These are phyloP conservation scores for Cettia cetti DNA, from an alignment of 2,113 vertebrate genomes.

Conservation along the genomic window DNA sequence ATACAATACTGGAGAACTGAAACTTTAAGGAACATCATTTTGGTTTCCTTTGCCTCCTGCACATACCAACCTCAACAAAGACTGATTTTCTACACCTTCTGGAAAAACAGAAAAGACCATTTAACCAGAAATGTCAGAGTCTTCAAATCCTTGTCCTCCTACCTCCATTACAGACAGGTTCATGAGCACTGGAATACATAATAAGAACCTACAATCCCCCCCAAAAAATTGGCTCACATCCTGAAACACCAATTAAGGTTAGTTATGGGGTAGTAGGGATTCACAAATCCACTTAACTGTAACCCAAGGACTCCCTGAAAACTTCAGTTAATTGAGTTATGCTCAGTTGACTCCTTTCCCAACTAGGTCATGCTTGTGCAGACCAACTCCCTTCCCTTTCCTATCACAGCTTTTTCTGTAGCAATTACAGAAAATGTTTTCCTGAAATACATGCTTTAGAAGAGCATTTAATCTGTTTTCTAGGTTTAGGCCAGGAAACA, in stretches of 20 bases:
- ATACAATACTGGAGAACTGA: not conserved
- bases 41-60: not conserved
- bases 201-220: not conserved
- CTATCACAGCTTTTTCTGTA: not conserved
- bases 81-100: not conserved
- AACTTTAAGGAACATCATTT: not conserved
- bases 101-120: not conserved
- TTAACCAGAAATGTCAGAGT: not conserved
- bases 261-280: not conserved
- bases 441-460: not conserved
- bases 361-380: not conserved
- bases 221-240: not conserved
- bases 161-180: not conserved
- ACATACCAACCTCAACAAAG: not conserved
- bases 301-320: not conserved
- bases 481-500: not conserved
- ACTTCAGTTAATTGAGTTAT: not conserved
- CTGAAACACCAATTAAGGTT: not conserved
- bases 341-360: not conserved
- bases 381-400: slow-evolving; percentile 50
- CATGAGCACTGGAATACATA: not conserved
- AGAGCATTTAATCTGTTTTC: not conserved
- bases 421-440: not conserved
- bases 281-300: not conserved
- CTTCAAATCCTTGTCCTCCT: not conserved